Conservation (phyloP, 1,140 invertebrate species). For the Papilio polyxenes region DNA sequence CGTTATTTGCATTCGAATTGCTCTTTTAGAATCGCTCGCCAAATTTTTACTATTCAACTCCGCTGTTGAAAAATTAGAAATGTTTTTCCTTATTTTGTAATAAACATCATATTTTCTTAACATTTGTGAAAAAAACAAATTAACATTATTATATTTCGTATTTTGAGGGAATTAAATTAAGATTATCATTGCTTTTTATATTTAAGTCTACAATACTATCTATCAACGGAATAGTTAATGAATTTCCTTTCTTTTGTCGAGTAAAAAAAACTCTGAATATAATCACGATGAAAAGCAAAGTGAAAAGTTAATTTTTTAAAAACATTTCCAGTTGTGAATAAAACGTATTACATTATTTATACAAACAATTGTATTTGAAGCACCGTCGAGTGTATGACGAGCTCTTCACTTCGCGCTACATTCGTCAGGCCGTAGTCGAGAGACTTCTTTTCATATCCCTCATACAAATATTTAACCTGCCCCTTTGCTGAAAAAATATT, state of each 20-base stretch:
- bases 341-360: constrained; percentile 25
- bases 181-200: background rate
- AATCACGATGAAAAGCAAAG: background rate
- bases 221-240: too few relatives aligned
- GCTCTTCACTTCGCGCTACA: constrained; percentile 18
- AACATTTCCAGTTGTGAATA: constrained; percentile 18
- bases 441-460: constrained; percentile 3
- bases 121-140: background rate
- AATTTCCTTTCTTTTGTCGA: too few relatives aligned
- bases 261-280: background rate
- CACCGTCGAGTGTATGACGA: constrained; percentile 18
- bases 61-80: constrained; percentile 21
- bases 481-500: constrained; percentile 18
- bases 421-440: constrained; percentile 17
- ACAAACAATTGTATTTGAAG: constrained; percentile 25
- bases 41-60: constrained; percentile 21
- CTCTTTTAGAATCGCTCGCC: constrained; percentile 18
- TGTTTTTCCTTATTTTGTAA: constrained; percentile 21
- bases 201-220: background rate
- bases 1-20: constrained; percentile 27
- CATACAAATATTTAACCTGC: constrained; percentile 23
- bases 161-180: background rate
- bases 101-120: background rate
- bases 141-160: background rate
- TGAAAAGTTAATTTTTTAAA: constrained; percentile 3